These are phyloP conservation scores for Enoplosus armatus DNA, from an alignment of 2,797 vertebrate genomes.

Conservation along the genomic window DNA sequence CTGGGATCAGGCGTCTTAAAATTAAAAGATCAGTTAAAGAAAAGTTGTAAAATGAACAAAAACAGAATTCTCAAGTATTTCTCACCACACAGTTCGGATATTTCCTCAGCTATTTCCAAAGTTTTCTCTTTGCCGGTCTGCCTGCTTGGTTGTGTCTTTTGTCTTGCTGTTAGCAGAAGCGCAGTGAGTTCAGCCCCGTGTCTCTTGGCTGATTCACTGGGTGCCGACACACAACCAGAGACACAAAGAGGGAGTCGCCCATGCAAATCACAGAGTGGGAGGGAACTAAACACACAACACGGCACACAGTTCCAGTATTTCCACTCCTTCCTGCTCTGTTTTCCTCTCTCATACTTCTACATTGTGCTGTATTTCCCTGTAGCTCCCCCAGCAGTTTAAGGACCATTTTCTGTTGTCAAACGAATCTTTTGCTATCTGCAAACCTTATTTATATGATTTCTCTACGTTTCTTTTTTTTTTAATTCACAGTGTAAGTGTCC, in stretches of 20 bases:
- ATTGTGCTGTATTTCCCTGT: slow-evolving; percentile 7
- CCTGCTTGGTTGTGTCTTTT: slow-evolving; percentile 3
- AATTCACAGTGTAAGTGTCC: slow-evolving; percentile 1
- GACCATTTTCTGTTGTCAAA: slow-evolving; percentile 8
- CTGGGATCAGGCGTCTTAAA: neutral
- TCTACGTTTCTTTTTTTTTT: neutral
- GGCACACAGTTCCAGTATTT: slow-evolving; percentile 56
- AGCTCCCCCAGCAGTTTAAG: neutral
- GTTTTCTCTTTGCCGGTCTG: slow-evolving; percentile 13
- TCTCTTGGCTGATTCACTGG: slow-evolving; percentile 60
- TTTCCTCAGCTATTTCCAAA: slow-evolving; percentile 10
- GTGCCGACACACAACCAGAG: slow-evolving; percentile 64
- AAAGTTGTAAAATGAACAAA: neutral
- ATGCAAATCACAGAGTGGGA: slow-evolving; percentile 71
- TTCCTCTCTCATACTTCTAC: slow-evolving; percentile 30
- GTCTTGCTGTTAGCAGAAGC: slow-evolving; percentile 5
- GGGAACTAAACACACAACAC: slow-evolving; percentile 59
- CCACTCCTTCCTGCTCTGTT: slow-evolving; percentile 60
- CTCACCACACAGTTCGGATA: slow-evolving; percentile 39
- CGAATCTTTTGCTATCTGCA: neutral
- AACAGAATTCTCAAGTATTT: neutral
- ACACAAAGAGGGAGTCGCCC: slow-evolving; percentile 70
- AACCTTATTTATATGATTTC: neutral
- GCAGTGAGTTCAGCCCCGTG: slow-evolving; percentile 41
- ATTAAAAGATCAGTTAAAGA: neutral